Percentiles rank a stretch among this genome's conserved stretches.
phyloP scores from a whole-genome alignment of 2,797 vertebrate species.

The Coracias cyanogaster region DNA sequence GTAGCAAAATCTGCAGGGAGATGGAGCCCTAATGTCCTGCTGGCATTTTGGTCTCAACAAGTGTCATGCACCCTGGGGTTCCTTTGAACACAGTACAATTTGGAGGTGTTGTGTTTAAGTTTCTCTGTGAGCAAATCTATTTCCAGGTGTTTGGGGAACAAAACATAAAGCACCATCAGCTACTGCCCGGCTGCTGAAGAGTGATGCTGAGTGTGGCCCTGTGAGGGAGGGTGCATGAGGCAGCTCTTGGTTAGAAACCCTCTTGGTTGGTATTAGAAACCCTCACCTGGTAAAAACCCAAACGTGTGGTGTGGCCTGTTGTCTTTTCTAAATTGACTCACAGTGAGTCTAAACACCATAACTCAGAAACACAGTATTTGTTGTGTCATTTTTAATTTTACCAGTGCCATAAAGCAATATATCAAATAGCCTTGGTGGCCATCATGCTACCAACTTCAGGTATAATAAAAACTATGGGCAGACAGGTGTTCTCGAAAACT shows the following conservation, averaged over 20 bases:
- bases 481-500: background rate
- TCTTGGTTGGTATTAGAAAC: background rate
- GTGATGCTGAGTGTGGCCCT: background rate
- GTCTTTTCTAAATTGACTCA: background rate
- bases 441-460: background rate
- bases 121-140: background rate
- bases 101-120: background rate
- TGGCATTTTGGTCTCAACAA: background rate
- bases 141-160: background rate
- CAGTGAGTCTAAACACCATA: background rate
- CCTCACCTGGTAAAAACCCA: background rate
- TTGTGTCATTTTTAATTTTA: background rate
- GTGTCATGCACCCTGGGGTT: background rate
- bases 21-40: background rate
- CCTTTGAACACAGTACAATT: background rate
- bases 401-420: background rate
- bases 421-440: background rate
- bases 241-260: background rate
- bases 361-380: background rate
- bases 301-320: background rate
- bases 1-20: background rate
- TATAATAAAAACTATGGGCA: background rate
- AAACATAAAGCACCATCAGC: background rate
- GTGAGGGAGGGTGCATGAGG: fast-evolving
- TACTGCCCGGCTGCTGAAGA: background rate